phyloP scores from a whole-genome alignment of 64 coral and sea anemone species.

The Dendronephthya gigantea region DNA sequence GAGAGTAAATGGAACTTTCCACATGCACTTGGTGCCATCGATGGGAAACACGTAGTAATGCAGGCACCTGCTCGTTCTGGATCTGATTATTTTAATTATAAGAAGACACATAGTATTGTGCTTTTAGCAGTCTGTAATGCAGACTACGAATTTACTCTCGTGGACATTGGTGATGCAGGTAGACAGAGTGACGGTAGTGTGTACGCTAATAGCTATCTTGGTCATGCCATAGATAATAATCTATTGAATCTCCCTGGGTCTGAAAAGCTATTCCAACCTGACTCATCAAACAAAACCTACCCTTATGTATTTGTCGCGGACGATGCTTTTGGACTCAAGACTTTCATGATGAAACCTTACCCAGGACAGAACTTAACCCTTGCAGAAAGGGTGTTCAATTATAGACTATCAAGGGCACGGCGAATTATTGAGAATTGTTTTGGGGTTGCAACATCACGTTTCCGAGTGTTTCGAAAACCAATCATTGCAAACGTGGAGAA shows the following conservation, averaged over 20 bases:
- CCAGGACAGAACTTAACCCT: not conserved
- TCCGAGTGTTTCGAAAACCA: not conserved
- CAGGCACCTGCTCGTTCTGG: not conserved
- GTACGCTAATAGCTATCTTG: not conserved
- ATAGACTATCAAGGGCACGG: not conserved
- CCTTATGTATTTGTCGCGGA: not conserved
- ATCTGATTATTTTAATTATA: not conserved
- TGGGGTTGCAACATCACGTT: not conserved
- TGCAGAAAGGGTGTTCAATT: not conserved
- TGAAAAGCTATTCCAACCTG: not conserved
- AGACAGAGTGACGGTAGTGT: not conserved
- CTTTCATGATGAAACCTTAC: not conserved
- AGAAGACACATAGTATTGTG: not conserved
- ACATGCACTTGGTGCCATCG: not conserved
- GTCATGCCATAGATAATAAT: not conserved
- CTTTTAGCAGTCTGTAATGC: no score
- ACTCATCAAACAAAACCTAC: not conserved
- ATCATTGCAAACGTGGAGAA: not conserved
- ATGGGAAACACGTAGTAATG: not conserved
- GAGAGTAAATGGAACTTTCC: not conserved
- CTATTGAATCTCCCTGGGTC: not conserved
- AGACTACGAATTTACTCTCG: no score
- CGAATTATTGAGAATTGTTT: not conserved
- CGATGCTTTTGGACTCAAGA: not conserved
- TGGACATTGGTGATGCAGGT: not conserved